Evolutionary conservation across 2,888 invertebrate species (phyloP).

Genomic region (Neoaliturus tenellus): DNA sequence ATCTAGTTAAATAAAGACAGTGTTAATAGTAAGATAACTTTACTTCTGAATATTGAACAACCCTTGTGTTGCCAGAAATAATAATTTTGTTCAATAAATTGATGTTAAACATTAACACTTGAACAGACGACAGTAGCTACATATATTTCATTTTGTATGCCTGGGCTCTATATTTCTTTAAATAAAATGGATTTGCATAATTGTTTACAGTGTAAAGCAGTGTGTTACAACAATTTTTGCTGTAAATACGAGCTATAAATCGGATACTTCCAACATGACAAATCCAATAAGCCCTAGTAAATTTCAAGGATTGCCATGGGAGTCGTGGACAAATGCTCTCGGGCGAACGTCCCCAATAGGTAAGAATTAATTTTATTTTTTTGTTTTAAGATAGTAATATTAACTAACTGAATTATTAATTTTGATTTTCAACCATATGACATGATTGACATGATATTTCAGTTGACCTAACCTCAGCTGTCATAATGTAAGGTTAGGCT

Average conservation of each 20-base stretch:
- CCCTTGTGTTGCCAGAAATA: background rate
- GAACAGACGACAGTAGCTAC: background rate
- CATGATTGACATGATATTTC: background rate
- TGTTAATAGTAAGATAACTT: background rate
- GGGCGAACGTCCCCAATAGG: constrained; percentile 52
- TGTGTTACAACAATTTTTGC: background rate
- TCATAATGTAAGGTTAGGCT: background rate
- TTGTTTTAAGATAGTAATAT: background rate
- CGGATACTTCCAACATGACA: constrained; percentile 46
- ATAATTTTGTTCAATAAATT: background rate
- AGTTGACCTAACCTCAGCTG: background rate
- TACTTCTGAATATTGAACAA: background rate
- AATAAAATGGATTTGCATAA: background rate
- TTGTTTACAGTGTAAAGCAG: background rate
- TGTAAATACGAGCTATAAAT: background rate
- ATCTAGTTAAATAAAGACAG: background rate
- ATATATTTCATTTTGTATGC: background rate
- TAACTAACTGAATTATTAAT: background rate
- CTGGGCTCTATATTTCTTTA: background rate
- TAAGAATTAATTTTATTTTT: constrained; percentile 23
- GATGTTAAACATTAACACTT: background rate
- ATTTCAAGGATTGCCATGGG: constrained; percentile 58
- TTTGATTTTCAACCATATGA: background rate
- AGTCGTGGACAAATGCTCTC: constrained; percentile 54
- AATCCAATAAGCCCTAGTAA: constrained; percentile 53